These are phyloP conservation scores for Sarcophaga caerulescens DNA, from an alignment of 2,888 invertebrate genomes.

Conservation along the genomic window DNA sequence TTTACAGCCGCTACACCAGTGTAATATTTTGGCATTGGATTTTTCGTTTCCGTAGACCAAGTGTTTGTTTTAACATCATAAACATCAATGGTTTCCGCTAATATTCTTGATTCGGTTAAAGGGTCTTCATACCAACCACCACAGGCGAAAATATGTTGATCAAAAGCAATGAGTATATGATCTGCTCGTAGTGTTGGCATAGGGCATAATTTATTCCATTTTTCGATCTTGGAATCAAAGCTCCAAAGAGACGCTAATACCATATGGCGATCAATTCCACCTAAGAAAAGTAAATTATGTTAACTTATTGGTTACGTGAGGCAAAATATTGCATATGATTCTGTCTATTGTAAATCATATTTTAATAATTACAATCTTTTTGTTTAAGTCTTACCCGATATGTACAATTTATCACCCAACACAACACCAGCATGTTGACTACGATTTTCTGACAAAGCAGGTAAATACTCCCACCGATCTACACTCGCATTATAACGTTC, in stretches of 20 bases:
- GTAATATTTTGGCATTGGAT: conserved; percentile 87
- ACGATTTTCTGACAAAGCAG: conserved; percentile 83
- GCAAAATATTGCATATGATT: too few species aligned
- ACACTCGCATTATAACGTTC: conserved; percentile 84
- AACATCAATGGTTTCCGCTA: conserved; percentile 85
- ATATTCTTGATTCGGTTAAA: conserved; percentile 82
- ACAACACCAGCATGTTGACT: conserved; percentile 84
- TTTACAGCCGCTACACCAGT: conserved; percentile 85
- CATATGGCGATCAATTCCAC: conserved; percentile 79
- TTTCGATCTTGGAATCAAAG: conserved; percentile 82
- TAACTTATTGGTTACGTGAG: too few species aligned
- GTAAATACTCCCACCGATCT: conserved; percentile 84
- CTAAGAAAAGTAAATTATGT: conserved; percentile 71
- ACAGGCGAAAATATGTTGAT: conserved; percentile 84
- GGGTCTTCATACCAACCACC: conserved; percentile 85
- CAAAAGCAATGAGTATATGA: conserved; percentile 84
- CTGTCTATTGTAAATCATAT: too few species aligned
- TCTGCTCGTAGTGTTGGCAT: conserved; percentile 85
- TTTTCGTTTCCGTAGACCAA: conserved; percentile 84
- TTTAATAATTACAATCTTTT: too few species aligned
- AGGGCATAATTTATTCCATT: conserved; percentile 83
- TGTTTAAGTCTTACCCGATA: conserved; percentile 78
- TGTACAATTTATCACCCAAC: conserved; percentile 76
- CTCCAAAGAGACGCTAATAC: conserved; percentile 82
- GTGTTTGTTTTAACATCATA: conserved; percentile 84